Conservation (phyloP, 1,140 invertebrate species). For the Propsilocerus akamusi region DNA sequence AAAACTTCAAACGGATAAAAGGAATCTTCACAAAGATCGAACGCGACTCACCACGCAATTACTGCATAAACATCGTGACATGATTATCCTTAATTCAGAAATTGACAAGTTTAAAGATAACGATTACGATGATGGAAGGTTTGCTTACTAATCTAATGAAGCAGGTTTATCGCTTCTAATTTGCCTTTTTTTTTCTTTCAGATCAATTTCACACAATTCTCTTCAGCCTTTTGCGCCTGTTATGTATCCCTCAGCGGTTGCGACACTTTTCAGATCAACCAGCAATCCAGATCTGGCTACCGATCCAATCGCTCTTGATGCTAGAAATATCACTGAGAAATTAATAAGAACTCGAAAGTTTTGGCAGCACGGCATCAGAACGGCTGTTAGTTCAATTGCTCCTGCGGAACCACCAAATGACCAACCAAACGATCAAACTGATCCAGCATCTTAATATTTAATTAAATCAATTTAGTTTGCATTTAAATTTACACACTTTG, state of each 20-base stretch:
- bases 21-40: conserved; percentile 1
- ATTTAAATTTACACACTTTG: too few species aligned
- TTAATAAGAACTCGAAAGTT: background rate
- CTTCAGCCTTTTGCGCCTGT: background rate
- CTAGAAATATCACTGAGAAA: background rate
- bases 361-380: background rate
- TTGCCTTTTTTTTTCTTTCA: background rate
- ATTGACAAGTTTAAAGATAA: background rate
- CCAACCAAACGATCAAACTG: too few species aligned
- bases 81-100: conserved; percentile 1
- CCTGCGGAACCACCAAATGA: background rate
- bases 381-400: background rate
- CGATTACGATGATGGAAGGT: background rate
- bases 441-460: too few species aligned
- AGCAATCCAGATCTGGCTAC: background rate
- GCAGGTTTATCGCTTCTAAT: background rate
- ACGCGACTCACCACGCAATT: background rate
- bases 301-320: background rate
- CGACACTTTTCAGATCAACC: background rate
- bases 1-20: background rate
- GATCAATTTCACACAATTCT: background rate
- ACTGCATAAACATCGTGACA: background rate
- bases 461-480: too few species aligned
- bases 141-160: background rate
- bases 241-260: background rate